These are phyloP conservation scores for Helicolenus hilgendorfi DNA, from an alignment of 2,797 vertebrate species.

Conservation along the genomic window DNA sequence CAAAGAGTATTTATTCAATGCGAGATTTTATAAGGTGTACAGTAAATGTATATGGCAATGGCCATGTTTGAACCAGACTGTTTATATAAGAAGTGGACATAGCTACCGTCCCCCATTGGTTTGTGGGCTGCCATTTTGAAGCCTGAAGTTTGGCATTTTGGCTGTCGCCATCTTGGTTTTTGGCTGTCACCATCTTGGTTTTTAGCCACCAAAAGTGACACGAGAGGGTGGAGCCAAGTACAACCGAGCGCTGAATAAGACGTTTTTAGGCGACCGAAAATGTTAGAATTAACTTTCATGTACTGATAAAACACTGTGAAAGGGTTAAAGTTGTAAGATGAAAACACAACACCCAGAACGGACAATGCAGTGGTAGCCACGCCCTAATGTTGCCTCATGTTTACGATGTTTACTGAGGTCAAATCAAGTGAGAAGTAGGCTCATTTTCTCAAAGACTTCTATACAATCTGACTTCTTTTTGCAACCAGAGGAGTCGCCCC, in stretches of 20 bases:
- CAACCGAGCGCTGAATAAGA: no score
- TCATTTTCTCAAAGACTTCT: no score
- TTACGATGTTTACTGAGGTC: no score
- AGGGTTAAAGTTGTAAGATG: neutral
- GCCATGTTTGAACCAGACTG: neutral
- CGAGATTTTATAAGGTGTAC: neutral
- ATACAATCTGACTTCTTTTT: no score
- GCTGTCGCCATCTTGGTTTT: no score
- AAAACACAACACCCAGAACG: neutral
- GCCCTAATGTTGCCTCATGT: no score
- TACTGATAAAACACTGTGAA: neutral
- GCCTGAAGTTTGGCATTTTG: neutral
- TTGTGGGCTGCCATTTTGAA: neutral
- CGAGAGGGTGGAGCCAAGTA: neutral
- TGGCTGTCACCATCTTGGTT: no score
- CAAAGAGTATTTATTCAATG: neutral
- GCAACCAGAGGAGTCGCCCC: no score
- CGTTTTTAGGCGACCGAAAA: neutral
- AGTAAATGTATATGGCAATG: neutral
- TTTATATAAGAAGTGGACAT: no score
- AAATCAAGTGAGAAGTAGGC: no score
- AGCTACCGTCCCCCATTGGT: no score
- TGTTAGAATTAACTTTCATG: neutral
- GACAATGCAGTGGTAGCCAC: no score
- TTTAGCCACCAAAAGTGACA: neutral